A percentile compares a stretch with the other conserved stretches of the same genome.
Conservation (phyloP, 23 tunicate species). For the Trididemnum clinides region DNA sequence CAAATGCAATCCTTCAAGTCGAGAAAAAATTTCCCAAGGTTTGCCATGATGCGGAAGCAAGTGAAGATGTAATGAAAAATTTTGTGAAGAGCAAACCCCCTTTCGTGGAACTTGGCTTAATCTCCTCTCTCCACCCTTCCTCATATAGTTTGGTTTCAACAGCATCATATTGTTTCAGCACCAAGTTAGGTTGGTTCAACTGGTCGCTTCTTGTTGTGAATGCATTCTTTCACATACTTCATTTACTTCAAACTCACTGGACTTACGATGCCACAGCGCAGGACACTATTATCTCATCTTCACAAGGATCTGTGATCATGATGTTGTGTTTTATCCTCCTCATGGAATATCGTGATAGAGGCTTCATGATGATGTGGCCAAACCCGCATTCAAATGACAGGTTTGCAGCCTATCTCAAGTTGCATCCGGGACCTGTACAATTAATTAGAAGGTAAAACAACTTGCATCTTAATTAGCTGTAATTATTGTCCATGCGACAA, state of each 20-base stretch:
- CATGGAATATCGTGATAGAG: slow-evolving; percentile 94
- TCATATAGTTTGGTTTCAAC: too few relatives aligned
- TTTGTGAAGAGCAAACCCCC: too few relatives aligned
- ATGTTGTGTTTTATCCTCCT: slow-evolving; percentile 83
- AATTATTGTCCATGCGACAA: too few relatives aligned
- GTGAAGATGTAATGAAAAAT: too few relatives aligned
- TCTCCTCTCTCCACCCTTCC: too few relatives aligned
- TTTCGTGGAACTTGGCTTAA: too few relatives aligned
- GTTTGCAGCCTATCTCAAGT: slow-evolving; percentile 65
- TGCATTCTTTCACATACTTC: slow-evolving; percentile 81
- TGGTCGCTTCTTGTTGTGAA: slow-evolving; percentile 79
- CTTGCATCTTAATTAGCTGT: too few relatives aligned
- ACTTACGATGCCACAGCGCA: slow-evolving; percentile 97
- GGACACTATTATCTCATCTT: slow-evolving; percentile 82
- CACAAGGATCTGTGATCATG: slow-evolving; percentile 98
- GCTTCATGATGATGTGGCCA: slow-evolving; percentile 95
- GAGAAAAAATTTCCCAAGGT: too few relatives aligned
- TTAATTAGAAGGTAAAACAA: slow-evolving; percentile 80
- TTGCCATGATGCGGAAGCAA: too few relatives aligned
- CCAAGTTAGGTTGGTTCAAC: slow-evolving; percentile 88
- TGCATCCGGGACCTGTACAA: slow-evolving; percentile 66
- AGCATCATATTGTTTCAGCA: too few relatives aligned
- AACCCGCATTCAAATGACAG: slow-evolving; percentile 81
- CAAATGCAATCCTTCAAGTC: too few relatives aligned
- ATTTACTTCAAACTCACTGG: slow-evolving; percentile 95